These are phyloP conservation scores for Drosophila quinaria DNA, from an alignment of 2,888 invertebrate genomes.

Conservation along the genomic window DNA sequence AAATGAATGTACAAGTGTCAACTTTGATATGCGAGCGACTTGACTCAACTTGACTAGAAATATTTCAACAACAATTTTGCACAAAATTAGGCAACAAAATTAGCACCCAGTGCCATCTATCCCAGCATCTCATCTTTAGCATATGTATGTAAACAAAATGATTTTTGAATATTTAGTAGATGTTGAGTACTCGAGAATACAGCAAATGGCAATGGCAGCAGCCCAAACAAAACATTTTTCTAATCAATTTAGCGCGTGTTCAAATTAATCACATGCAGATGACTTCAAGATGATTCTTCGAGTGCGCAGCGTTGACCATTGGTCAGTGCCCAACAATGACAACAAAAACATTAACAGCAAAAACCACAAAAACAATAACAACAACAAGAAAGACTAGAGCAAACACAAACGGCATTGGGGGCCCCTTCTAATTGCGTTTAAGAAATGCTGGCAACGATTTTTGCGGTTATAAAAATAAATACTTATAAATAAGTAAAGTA, in stretches of 20 bases:
- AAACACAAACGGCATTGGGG: slow-evolving; percentile 47
- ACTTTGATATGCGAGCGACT: slow-evolving; percentile 72
- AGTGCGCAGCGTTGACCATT: slow-evolving; percentile 56
- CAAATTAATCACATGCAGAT: slow-evolving; percentile 73
- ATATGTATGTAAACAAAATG: slow-evolving; percentile 40
- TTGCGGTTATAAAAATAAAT: slow-evolving; percentile 63
- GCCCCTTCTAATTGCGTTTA: slow-evolving; percentile 70
- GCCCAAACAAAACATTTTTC: slow-evolving; percentile 65
- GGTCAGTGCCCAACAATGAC: slow-evolving; percentile 36
- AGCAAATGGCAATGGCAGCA: slow-evolving; percentile 57
- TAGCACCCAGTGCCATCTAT: slow-evolving; percentile 21
- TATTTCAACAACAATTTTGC: slow-evolving; percentile 51
- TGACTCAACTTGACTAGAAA: slow-evolving; percentile 72
- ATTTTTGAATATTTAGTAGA: slow-evolving; percentile 7
- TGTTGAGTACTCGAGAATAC: slow-evolving; percentile 1
- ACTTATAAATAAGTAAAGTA: slow-evolving; percentile 60
- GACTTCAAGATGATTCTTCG: slow-evolving; percentile 57
- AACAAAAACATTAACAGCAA: slow-evolving; percentile 20
- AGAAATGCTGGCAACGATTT: slow-evolving; percentile 66
- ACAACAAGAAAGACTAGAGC: not conserved
- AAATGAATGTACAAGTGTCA: slow-evolving; percentile 78
- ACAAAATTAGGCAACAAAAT: slow-evolving; percentile 55
- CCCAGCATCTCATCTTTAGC: slow-evolving; percentile 2
- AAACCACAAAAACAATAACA: slow-evolving; percentile 2
- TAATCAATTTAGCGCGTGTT: slow-evolving; percentile 68